phyloP scores from a whole-genome alignment of 2,113 vertebrate genomes.

The Fukomys damarensis region DNA sequence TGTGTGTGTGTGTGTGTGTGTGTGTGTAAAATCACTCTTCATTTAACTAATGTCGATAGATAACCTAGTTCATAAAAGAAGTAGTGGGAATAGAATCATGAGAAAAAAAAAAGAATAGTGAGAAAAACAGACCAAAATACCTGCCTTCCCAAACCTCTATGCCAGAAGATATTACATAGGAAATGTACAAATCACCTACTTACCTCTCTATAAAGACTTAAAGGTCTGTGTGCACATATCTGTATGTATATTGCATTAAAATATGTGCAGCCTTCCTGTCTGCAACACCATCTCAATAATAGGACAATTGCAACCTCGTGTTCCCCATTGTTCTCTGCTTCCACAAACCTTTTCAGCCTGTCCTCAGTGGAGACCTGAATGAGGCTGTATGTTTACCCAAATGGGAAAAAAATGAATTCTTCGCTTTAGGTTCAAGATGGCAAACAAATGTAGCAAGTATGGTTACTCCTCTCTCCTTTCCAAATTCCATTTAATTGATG shows the following conservation, averaged over 20 bases:
- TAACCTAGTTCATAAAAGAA: not conserved
- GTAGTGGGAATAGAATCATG: not conserved
- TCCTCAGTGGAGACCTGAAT: not conserved
- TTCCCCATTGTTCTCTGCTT: not conserved
- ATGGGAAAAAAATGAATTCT: not conserved
- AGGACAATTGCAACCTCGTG: not conserved
- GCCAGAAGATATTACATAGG: not conserved
- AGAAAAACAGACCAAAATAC: not conserved
- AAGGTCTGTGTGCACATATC: not conserved
- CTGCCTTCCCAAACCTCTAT: not conserved
- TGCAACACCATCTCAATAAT: not conserved
- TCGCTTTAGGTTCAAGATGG: not conserved
- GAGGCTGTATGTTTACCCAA: not conserved
- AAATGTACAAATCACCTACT: not conserved
- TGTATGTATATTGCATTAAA: not conserved
- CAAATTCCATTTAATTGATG: not conserved
- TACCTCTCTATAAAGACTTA: not conserved
- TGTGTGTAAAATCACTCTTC: not conserved
- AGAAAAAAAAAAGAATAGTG: not conserved
- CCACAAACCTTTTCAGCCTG: not conserved
- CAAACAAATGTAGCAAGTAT: not conserved
- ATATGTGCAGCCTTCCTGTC: not conserved
- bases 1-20: not conserved
- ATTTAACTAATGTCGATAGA: not conserved
- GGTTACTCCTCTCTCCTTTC: not conserved